Evolutionary conservation across 2,797 vertebrate genomes (phyloP), one percentile per base, ranked within the genome.

Genomic region (Ptychadena robeensis): DNA sequence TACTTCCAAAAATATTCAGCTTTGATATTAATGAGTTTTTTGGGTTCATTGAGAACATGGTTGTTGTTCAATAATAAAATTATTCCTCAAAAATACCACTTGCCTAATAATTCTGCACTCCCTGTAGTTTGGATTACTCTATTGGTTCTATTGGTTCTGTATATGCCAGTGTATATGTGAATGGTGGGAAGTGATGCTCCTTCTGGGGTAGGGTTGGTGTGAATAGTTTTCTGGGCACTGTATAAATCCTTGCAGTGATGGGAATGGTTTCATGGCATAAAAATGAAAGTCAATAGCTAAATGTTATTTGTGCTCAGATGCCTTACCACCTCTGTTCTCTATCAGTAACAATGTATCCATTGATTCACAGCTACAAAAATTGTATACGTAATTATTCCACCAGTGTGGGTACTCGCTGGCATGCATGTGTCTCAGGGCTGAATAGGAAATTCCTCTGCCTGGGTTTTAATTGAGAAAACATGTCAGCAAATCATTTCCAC

Each of bases 391-490:
- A 59, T 57, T 67, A 59, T 70, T 67, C 14, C 10, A 64, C 35
- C 22, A 63, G 44, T 78, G 63, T 73, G 84, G 75, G 70, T 61
- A 73, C 37, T 44, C 30, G 28, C 34, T 71, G 78, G 75, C 22
- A 59, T 73, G 15, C 67, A 73, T 64, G 18, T 37, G 27, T 81
- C 37, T 59, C 66, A 9, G 28, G 32, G 31, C 53, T 65, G 61
- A 75, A 69, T 80, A 67, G 44, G 38, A 80, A 65, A 75, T 80
- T 75, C 64, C 35, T 76, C 30, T 80, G 71, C 64, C 76, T 65
- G 44, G 32, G 79, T 37, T 65, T 65, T 76, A 70, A 76, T 76
- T 57, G 67, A 80, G 63, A 85, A 71, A 75, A 61, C 65, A 85
- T 85, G 72, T 65, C 25, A 81, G 66, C 53, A 37, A 80, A 71